Base-by-base conservation (phyloP, 1,140 invertebrate genomes). In the Whitmania pigra region DNA sequence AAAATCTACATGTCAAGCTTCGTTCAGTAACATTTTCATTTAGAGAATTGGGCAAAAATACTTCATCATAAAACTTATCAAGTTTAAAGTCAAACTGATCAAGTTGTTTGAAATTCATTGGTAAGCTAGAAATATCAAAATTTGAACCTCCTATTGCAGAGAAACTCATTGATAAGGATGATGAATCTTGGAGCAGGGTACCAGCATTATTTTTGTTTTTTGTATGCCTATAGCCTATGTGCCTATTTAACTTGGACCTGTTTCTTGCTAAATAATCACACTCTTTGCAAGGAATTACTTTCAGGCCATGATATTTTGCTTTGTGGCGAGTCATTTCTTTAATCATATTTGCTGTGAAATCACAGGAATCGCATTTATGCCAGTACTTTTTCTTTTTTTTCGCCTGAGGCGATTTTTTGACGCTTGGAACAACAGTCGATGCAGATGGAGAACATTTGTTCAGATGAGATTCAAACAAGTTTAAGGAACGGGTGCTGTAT, bases 1-100 rank as follows among this genome's bases (percentile, higher is more conserved):
- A 63, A 63, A 63, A 63, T 63, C 29, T 63, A 63, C 57, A 63
- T 25, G 57, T 63, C 57, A 63, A 63, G 43, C 15, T 49, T 49
- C 43, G 9, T 49, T 49, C 43, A 63, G 29, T 63, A 63, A 31
- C 29, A 25, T 63, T 63, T 31, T 63, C 22, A 63, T 22, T 63
- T 63, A 20, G 29, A 63, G 22, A 25, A 31, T 63, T 25, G 2
- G 22, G 22, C 6, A 63, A 63, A 63, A 63, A 63, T 22, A 63
- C 57, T 17, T 22, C 22, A 25, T 63, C 29, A 22, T 25, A 22
- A n/a, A 63, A 63, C 29, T 63, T 63, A 63, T 25, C 29, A 31
- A 63, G 22, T 63, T 31, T 63, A 31, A 31, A 63, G 18, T 63
- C 57, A 63, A 31, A 49, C 15, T 49, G 43, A 49, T 49, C 43